phyloP scores from a whole-genome alignment of 2,797 vertebrate species.

The Oceanodroma leucorhoa region DNA sequence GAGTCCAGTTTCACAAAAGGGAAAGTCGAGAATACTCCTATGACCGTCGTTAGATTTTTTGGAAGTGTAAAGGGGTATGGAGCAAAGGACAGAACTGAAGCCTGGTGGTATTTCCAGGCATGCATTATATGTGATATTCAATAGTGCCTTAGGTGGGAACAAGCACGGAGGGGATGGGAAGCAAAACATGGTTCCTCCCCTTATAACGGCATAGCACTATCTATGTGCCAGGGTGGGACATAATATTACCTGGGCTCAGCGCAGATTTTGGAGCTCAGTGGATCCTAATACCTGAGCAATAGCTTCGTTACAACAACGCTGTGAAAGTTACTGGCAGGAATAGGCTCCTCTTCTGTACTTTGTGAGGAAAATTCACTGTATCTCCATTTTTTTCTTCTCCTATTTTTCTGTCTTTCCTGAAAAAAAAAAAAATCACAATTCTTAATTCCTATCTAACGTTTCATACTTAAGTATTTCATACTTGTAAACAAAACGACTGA shows the following conservation, averaged over 20 bases:
- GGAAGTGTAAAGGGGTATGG: not conserved
- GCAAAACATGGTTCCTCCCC: not conserved
- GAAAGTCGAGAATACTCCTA: rapidly evolving
- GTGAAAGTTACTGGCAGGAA: not conserved
- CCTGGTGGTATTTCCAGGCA: not conserved
- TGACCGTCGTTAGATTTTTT: rapidly evolving
- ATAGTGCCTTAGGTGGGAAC: not conserved
- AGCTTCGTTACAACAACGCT: not conserved
- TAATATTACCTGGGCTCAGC: rapidly evolving
- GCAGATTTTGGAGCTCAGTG: not conserved
- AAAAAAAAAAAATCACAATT: not conserved
- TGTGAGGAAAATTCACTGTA: not conserved
- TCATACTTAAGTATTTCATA: slow-evolving; percentile 22
- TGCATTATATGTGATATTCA: rapidly evolving
- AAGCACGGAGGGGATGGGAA: not conserved
- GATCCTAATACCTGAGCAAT: not conserved
- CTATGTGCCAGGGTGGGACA: not conserved
- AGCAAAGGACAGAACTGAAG: not conserved
- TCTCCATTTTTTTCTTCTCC: not conserved
- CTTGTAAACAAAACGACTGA: slow-evolving; percentile 68
- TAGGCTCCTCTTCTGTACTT: not conserved
- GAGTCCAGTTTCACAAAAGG: not conserved
- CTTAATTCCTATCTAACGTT: not conserved
- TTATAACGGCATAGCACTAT: rapidly evolving
- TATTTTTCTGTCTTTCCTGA: not conserved